A percentile compares a stretch with the other conserved stretches of the same genome.
Evolutionary conservation across 2,888 invertebrate species (phyloP).

Genomic region (Patella ulyssiponensis): DNA sequence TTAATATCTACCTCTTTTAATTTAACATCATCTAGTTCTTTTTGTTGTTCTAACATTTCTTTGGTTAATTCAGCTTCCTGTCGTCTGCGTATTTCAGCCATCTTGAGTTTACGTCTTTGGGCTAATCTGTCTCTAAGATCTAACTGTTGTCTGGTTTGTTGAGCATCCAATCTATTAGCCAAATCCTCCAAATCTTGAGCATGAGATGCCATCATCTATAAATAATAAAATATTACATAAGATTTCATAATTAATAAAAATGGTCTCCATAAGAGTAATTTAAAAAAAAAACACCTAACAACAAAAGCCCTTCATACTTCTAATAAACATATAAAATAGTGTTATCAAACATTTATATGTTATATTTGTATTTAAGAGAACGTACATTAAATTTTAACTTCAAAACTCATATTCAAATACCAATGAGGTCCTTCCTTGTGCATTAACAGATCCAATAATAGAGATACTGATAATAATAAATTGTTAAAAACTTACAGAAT

Average conservation of each 20-base stretch:
- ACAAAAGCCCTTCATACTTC: too few species aligned
- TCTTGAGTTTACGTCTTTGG: constrained; percentile 51
- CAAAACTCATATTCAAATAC: too few species aligned
- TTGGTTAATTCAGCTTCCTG: constrained; percentile 66
- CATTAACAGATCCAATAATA: too few species aligned
- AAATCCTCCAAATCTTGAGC: constrained; percentile 62
- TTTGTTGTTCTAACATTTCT: constrained; percentile 67
- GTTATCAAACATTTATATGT: too few species aligned
- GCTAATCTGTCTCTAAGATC: constrained; percentile 59
- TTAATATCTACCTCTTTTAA: constrained; percentile 47
- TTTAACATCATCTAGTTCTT: constrained; percentile 65
- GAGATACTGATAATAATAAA: too few species aligned
- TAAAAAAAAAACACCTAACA: not conserved
- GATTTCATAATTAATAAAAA: not conserved
- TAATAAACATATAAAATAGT: too few species aligned
- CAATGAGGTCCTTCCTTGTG: too few species aligned
- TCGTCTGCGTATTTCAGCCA: constrained; percentile 62
- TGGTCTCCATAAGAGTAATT: not conserved
- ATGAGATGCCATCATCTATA: constrained; percentile 66
- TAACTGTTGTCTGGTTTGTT: constrained; percentile 59
- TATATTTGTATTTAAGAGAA: too few species aligned
- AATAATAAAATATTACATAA: not conserved
- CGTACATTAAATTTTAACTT: too few species aligned
- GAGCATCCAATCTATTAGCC: constrained; percentile 57
- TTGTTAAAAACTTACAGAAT: constrained; percentile 42